phyloP scores from a whole-genome alignment of 2,113 vertebrate genomes.

The Herpetotheres cachinnans region DNA sequence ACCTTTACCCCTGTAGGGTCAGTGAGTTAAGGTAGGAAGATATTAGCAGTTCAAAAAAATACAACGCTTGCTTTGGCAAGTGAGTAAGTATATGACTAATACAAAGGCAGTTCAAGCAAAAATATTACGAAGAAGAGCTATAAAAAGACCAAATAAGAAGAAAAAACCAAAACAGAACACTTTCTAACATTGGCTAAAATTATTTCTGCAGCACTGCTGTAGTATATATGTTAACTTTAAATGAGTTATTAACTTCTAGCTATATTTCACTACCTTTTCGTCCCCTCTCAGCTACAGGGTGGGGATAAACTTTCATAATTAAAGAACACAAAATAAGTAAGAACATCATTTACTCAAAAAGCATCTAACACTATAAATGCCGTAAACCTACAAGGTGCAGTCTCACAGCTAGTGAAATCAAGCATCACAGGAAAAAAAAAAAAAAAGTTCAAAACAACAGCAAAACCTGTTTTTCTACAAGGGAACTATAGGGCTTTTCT shows the following conservation, averaged over 20 bases:
- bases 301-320: neutral
- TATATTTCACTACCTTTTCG: neutral
- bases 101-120: neutral
- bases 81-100: neutral
- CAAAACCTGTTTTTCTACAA: neutral
- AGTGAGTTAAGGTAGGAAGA: neutral
- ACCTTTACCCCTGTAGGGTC: fast-evolving
- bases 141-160: neutral
- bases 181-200: neutral
- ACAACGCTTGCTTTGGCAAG: neutral
- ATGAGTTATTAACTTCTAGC: neutral
- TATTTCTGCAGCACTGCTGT: neutral
- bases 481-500: neutral
- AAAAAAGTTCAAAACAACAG: neutral
- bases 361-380: neutral
- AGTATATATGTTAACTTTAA: neutral
- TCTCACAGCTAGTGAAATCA: neutral
- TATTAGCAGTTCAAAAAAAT: neutral
- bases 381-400: neutral
- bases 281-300: neutral
- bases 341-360: neutral
- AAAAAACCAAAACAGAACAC: neutral
- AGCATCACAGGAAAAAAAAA: neutral
- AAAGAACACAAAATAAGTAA: neutral
- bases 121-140: neutral